Evolutionary conservation across 2,797 vertebrate genomes (phyloP).

Genomic region (Chrysocyon brachyurus): DNA sequence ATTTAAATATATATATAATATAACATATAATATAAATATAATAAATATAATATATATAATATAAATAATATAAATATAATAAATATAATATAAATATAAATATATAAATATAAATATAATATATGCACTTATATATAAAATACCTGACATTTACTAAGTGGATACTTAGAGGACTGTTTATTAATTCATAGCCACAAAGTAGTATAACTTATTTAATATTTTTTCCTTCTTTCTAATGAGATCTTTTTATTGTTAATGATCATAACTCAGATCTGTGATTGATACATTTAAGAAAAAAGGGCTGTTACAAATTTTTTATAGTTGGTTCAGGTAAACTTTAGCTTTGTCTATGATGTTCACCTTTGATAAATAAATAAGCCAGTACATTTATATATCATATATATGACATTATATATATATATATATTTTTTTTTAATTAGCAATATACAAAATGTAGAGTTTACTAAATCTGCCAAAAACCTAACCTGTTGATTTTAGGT

Average conservation of each 20-base stretch:
- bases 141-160: neutral
- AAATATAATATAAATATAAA: neutral
- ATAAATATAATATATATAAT: too few species aligned
- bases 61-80: neutral
- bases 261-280: neutral
- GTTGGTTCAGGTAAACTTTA: neutral
- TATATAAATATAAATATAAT: neutral
- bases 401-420: neutral
- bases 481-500: neutral
- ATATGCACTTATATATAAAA: neutral
- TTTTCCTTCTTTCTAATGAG: neutral
- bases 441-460: neutral
- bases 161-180: neutral
- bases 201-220: neutral
- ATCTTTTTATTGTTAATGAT: slow-evolving; percentile 30
- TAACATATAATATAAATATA: too few species aligned
- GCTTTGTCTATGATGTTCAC: neutral
- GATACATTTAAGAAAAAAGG: neutral
- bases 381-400: neutral
- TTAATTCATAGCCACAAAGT: neutral
- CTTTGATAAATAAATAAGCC: neutral
- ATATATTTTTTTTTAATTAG: neutral
- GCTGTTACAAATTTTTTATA: neutral
- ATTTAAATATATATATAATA: too few species aligned
- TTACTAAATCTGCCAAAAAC: neutral